Percentiles rank a stretch among this genome's conserved stretches.
These are phyloP conservation scores for Atherinosoma microstoma DNA, from an alignment of 2,797 vertebrate genomes.

Conservation along the genomic window DNA sequence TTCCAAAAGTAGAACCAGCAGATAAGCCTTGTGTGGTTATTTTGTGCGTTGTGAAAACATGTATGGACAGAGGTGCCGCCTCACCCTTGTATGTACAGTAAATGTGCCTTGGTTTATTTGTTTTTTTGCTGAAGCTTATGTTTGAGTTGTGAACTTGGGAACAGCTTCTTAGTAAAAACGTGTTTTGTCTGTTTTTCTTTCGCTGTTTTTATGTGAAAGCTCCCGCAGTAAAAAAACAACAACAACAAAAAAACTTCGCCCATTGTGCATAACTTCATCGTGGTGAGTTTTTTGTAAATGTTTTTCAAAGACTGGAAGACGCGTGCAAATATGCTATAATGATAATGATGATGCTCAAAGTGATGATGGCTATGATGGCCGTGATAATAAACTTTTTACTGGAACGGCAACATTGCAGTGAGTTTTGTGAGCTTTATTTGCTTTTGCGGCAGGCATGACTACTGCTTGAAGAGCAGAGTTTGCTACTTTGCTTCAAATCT, in stretches of 20 bases:
- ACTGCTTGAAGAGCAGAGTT: not conserved
- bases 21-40: constrained; percentile 72
- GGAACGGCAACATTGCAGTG: constrained; percentile 79
- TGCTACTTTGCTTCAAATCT: constrained; percentile 5
- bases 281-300: constrained; percentile 89
- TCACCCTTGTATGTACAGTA: constrained; percentile 88
- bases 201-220: constrained; percentile 83
- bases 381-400: constrained; percentile 96
- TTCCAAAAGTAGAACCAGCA: constrained; percentile 74
- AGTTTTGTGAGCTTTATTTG: constrained; percentile 33
- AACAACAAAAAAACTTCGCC: constrained; percentile 85
- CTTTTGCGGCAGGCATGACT: not conserved
- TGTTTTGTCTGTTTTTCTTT: constrained; percentile 82
- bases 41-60: constrained; percentile 94
- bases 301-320: constrained; percentile 94
- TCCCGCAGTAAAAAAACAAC: constrained; percentile 51
- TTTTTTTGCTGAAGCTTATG: constrained; percentile 88
- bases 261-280: constrained; percentile 90
- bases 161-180: constrained; percentile 78
- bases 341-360: constrained; percentile 36
- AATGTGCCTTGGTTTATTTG: constrained; percentile 86
- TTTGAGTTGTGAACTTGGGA: constrained; percentile 86
- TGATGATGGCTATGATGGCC: constrained; percentile 62
- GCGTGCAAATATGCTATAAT: constrained; percentile 81
- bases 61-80: constrained; percentile 88